Evolutionary conservation across 2,888 invertebrate species (phyloP).

Genomic region (Margaritifera margaritifera): DNA sequence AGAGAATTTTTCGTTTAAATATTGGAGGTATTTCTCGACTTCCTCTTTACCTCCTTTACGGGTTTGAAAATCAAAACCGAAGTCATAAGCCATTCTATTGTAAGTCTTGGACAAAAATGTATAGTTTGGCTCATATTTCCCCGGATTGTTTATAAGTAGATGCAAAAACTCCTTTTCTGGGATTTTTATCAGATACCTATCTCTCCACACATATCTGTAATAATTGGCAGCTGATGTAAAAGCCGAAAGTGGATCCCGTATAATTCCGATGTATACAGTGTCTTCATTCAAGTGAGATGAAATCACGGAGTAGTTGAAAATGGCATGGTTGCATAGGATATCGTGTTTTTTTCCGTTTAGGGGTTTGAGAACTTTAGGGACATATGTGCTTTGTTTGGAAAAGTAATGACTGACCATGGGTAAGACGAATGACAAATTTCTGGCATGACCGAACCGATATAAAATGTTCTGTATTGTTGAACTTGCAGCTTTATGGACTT

Average conservation of each 20-base stretch:
- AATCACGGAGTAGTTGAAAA: constrained; percentile 7
- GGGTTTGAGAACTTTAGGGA: background rate
- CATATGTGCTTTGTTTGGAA: background rate
- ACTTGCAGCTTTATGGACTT: constrained; percentile 20
- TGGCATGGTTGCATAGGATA: constrained; percentile 14
- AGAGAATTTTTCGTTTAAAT: constrained; percentile 3
- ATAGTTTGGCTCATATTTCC: background rate
- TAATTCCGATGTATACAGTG: constrained; percentile 9
- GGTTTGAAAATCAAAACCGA: constrained; percentile 5
- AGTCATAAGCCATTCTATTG: constrained; percentile 11
- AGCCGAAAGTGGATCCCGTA: constrained; percentile 3
- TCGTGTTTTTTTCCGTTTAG: constrained; percentile 3
- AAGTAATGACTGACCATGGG: background rate
- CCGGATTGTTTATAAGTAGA: constrained; percentile 5
- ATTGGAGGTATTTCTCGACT: background rate
- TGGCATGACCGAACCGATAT: constrained; percentile 7
- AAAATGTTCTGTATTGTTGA: constrained; percentile 17
- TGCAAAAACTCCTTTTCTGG: background rate
- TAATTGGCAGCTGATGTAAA: constrained; percentile 12
- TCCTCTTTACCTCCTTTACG: background rate
- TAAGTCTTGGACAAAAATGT: background rate
- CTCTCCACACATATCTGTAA: constrained; percentile 2
- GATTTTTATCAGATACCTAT: background rate
- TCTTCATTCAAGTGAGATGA: constrained; percentile 1
- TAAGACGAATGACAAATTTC: constrained; percentile 11